Percentiles rank a stretch among this genome's conserved stretches.
Evolutionary conservation across 2,797 vertebrate genomes (phyloP).

Genomic region (Arnoldichthys spilopterus): DNA sequence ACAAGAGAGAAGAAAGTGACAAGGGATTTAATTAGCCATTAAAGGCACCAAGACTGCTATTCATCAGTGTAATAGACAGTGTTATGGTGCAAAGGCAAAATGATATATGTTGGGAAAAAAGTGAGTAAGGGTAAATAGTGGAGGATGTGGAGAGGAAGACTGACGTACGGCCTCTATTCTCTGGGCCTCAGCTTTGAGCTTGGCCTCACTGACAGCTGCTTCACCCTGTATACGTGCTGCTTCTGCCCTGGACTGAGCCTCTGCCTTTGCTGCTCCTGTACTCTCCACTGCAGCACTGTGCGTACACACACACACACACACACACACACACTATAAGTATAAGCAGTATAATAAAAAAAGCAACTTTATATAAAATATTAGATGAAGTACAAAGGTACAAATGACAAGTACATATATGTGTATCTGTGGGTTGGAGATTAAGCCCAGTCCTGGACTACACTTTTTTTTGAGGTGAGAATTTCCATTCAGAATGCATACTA

Average conservation of each 20-base stretch:
- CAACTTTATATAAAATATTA: too few species aligned
- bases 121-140: background rate
- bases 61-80: background rate
- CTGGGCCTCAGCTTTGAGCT: slow-evolving; percentile 84
- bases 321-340: slow-evolving; percentile 26
- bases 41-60: background rate
- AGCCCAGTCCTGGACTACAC: too few species aligned
- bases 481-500: too few species aligned
- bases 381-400: too few species aligned
- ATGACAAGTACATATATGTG: too few species aligned
- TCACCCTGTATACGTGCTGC: slow-evolving; percentile 88
- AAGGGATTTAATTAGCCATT: slow-evolving; percentile 2
- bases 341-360: too few species aligned
- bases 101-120: background rate
- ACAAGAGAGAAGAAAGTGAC: background rate
- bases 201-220: slow-evolving; percentile 87
- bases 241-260: slow-evolving; percentile 86
- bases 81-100: background rate
- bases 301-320: slow-evolving; percentile 7
- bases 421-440: too few species aligned
- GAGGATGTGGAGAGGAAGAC: background rate
- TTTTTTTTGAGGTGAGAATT: too few species aligned
- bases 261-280: slow-evolving; percentile 86
- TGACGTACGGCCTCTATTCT: slow-evolving; percentile 84
- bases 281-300: slow-evolving; percentile 88